phyloP scores from a whole-genome alignment of 2,113 vertebrate species.

The Amblyornis subalaris region DNA sequence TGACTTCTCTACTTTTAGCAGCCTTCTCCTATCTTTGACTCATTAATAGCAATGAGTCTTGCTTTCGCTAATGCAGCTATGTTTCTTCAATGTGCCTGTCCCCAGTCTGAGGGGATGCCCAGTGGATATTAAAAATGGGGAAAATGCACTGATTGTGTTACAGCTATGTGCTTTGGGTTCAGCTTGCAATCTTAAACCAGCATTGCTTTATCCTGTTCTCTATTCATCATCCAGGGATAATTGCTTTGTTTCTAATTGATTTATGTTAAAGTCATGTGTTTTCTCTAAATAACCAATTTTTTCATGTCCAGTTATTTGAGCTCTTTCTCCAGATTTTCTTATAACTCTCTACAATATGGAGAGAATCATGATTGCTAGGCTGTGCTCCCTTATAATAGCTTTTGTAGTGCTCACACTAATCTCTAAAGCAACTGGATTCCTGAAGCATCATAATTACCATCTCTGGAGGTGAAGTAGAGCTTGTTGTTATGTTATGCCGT shows the following conservation, averaged over 20 bases:
- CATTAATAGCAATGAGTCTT: slow-evolving; percentile 61
- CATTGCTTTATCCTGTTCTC: slow-evolving; percentile 45
- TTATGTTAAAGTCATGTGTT: slow-evolving; percentile 3
- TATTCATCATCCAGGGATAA: slow-evolving; percentile 36
- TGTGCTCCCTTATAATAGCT: slow-evolving; percentile 62
- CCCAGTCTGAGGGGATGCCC: background rate
- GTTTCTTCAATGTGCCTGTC: slow-evolving; percentile 30
- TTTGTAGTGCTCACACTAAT: background rate
- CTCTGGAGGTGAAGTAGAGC: slow-evolving; percentile 64
- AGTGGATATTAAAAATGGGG: background rate
- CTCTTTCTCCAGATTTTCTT: slow-evolving; percentile 54
- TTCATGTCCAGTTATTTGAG: slow-evolving; percentile 20
- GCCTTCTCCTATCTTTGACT: slow-evolving; percentile 73
- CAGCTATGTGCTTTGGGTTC: slow-evolving; percentile 5
- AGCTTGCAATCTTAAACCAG: slow-evolving; percentile 15
- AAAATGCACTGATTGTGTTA: background rate
- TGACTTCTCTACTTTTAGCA: slow-evolving; percentile 74
- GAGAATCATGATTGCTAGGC: slow-evolving; percentile 73
- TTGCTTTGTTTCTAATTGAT: slow-evolving; percentile 21
- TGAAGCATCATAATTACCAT: slow-evolving; percentile 3
- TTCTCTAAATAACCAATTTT: slow-evolving; percentile 37
- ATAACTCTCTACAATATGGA: slow-evolving; percentile 29
- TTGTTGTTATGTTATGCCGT: slow-evolving; percentile 2
- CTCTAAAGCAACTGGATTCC: slow-evolving; percentile 43
- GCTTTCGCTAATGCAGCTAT: slow-evolving; percentile 48